Percentiles rank a stretch among this genome's conserved stretches.
phyloP scores from a whole-genome alignment of 2,797 vertebrate genomes.

The Sus cebifrons region DNA sequence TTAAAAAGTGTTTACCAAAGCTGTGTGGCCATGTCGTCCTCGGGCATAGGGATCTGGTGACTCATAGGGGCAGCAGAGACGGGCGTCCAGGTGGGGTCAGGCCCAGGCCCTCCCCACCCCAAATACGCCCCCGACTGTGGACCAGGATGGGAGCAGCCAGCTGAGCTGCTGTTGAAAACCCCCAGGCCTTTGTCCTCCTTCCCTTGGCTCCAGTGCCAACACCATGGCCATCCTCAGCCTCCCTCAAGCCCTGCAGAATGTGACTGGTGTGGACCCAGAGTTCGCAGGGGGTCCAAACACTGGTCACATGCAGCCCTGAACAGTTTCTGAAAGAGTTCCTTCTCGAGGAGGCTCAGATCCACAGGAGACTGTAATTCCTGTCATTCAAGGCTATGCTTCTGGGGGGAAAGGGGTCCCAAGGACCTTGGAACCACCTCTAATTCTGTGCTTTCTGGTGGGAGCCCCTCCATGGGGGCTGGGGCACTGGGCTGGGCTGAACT shows the following conservation, averaged over 20 bases:
- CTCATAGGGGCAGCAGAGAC: rapidly evolving
- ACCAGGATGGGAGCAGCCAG: neutral
- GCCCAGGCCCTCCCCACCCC: neutral
- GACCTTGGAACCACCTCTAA: neutral
- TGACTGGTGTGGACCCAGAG: neutral
- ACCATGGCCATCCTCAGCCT: neutral
- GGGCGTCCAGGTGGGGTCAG: neutral
- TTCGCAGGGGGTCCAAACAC: neutral
- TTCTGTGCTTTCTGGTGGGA: neutral
- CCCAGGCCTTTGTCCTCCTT: neutral
- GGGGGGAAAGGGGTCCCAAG: neutral
- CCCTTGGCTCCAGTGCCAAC: neutral
- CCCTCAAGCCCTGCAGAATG: neutral
- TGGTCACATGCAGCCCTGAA: neutral
- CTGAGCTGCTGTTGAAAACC: neutral
- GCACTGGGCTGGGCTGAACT: neutral
- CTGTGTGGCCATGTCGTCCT: slow-evolving; percentile 34
- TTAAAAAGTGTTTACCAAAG: slow-evolving; percentile 58
- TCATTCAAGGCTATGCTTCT: neutral
- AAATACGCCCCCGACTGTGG: rapidly evolving
- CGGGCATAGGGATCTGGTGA: rapidly evolving
- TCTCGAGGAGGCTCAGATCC: neutral
- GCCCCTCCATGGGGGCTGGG: neutral
- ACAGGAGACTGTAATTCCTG: neutral
- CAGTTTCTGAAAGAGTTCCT: neutral